Evolutionary conservation across 2,888 invertebrate genomes (phyloP).

Genomic region (Limnephilus marmoratus): DNA sequence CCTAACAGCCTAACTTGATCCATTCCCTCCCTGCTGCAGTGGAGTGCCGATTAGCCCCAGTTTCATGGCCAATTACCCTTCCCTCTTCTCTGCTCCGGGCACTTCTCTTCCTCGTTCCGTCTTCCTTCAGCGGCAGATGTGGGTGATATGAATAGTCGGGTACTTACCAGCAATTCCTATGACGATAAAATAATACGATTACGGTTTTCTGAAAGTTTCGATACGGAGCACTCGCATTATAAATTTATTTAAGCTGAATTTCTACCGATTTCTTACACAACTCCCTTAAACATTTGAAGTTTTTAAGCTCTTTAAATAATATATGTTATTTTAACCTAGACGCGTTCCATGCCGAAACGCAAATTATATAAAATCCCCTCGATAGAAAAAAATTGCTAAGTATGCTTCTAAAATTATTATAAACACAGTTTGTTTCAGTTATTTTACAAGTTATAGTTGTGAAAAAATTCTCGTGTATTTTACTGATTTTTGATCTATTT

Average conservation of each 20-base stretch:
- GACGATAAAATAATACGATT: neutral
- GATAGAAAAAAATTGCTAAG: too few relatives aligned
- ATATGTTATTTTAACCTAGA: too few relatives aligned
- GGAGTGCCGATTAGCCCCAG: conserved; percentile 13
- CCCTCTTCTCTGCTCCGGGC: neutral
- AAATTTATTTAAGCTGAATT: neutral
- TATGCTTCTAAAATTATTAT: too few relatives aligned
- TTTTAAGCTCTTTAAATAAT: too few relatives aligned
- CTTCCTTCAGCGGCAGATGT: conserved; percentile 20
- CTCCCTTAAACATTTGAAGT: too few relatives aligned
- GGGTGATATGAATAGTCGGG: neutral
- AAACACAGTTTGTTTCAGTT: too few relatives aligned
- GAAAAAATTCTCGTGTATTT: too few relatives aligned
- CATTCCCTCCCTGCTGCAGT: neutral
- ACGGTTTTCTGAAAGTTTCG: neutral
- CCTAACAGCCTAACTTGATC: neutral
- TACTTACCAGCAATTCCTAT: neutral
- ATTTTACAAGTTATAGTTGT: too few relatives aligned
- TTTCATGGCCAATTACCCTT: conserved; percentile 5
- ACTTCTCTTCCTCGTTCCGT: neutral
- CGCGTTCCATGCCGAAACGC: too few relatives aligned
- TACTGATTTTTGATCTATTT: too few relatives aligned
- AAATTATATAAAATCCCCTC: too few relatives aligned
- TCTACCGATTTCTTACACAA: too few relatives aligned
- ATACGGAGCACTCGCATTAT: neutral